These are phyloP conservation scores for Phengaris arion DNA, from an alignment of 2,888 invertebrate species.

Conservation along the genomic window DNA sequence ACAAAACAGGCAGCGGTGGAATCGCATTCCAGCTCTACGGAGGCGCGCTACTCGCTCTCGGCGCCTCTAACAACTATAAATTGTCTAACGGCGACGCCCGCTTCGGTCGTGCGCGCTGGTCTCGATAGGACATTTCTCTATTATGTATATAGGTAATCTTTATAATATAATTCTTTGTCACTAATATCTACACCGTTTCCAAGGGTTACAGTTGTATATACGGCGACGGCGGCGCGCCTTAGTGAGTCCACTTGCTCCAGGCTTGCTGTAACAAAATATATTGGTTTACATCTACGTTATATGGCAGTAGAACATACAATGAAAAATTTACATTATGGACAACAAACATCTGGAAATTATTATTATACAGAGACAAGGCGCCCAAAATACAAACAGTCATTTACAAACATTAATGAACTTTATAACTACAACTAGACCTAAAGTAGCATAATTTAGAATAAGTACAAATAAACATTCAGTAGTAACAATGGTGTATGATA, in stretches of 20 bases:
- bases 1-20: constrained; percentile 63
- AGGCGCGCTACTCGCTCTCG: constrained; percentile 49
- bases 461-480: too few relatives aligned
- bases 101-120: constrained; percentile 56
- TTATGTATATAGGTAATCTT: constrained; percentile 78
- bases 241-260: constrained; percentile 78
- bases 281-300: not conserved
- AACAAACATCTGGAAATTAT: too few relatives aligned
- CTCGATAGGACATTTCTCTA: constrained; percentile 76
- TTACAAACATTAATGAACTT: too few relatives aligned
- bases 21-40: constrained; percentile 67
- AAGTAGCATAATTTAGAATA: too few relatives aligned
- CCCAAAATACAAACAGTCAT: too few relatives aligned
- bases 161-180: constrained; percentile 78
- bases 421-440: too few relatives aligned
- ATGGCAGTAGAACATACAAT: too few relatives aligned
- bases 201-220: constrained; percentile 71
- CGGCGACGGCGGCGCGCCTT: constrained; percentile 48
- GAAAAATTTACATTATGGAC: too few relatives aligned
- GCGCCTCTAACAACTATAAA: constrained; percentile 51
- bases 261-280: constrained; percentile 50
- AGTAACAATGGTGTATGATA: too few relatives aligned
- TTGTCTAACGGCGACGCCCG: constrained; percentile 49
- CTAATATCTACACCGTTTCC: constrained; percentile 79
- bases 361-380: too few relatives aligned